phyloP scores from a whole-genome alignment of 2,113 vertebrate genomes.

The Myrmophylax atrothorax region DNA sequence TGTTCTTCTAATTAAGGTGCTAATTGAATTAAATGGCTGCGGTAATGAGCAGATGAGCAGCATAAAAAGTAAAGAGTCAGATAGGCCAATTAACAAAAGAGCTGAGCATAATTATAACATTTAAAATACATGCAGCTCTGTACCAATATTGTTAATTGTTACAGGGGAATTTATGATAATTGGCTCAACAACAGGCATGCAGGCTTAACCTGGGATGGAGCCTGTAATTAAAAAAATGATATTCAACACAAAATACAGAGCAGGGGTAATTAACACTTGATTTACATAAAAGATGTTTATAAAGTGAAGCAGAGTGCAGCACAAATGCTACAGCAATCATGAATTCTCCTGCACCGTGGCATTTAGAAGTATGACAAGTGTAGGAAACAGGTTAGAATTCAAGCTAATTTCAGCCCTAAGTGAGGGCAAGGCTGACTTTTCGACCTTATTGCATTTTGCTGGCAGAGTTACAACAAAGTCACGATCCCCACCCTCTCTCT shows the following conservation, averaged over 20 bases:
- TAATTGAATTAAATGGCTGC: slow-evolving; percentile 99
- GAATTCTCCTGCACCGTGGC: fast-evolving
- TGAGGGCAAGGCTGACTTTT: neutral
- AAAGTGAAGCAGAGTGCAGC: neutral
- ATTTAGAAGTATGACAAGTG: neutral
- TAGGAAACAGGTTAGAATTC: neutral
- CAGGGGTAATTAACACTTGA: slow-evolving; percentile 83
- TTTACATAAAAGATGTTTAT: slow-evolving; percentile 79
- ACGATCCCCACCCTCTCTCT: fast-evolving
- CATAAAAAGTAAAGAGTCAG: slow-evolving; percentile 99
- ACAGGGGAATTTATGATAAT: slow-evolving; percentile 98
- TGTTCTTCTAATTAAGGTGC: slow-evolving; percentile 96
- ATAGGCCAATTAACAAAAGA: slow-evolving; percentile 99
- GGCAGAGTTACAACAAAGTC: neutral
- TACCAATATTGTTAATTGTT: slow-evolving; percentile 96
- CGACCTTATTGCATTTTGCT: neutral
- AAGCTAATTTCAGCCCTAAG: neutral
- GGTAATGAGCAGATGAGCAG: slow-evolving; percentile 95
- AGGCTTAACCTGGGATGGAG: slow-evolving; percentile 74
- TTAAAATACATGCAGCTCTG: slow-evolving; percentile 89
- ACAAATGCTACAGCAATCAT: neutral
- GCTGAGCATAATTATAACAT: slow-evolving; percentile 98
- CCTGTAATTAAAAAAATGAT: slow-evolving; percentile 85
- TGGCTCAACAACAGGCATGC: slow-evolving; percentile 88
- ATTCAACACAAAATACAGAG: slow-evolving; percentile 76